These are phyloP conservation scores for Sylvicola fuscatus DNA, from an alignment of 2,888 invertebrate genomes.

Conservation along the genomic window DNA sequence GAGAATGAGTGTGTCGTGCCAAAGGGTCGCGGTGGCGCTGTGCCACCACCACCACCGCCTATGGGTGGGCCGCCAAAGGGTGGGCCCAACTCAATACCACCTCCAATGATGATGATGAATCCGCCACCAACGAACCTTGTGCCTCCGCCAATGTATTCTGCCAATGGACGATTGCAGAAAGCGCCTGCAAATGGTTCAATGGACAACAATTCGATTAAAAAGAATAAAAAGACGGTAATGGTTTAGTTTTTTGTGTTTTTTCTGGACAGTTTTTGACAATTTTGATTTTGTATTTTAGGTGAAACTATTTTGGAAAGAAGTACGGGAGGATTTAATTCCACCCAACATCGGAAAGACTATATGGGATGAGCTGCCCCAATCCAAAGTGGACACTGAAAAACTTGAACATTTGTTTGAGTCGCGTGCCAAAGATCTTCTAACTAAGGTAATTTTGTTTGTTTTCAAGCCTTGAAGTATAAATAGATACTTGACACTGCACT, in stretches of 20 bases:
- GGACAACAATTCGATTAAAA: constrained; percentile 37
- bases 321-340: constrained; percentile 40
- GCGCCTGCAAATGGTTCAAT: constrained; percentile 3
- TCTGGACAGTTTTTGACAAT: not conserved
- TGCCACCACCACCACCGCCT: constrained; percentile 66
- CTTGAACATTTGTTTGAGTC: constrained; percentile 95
- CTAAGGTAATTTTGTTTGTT: constrained; percentile 46
- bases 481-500: too few species aligned
- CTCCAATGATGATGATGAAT: constrained; percentile 20
- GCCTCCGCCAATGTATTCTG: constrained; percentile 26
- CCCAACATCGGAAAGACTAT: constrained; percentile 50
- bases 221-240: constrained; percentile 83
- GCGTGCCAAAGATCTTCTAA: constrained; percentile 81
- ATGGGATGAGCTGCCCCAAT: constrained; percentile 77
- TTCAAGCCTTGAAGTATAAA: too few species aligned
- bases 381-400: constrained; percentile 77
- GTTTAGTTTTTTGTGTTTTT: not conserved
- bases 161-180: constrained; percentile 15
- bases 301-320: constrained; percentile 95
- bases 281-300: constrained; percentile 13
- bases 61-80: constrained; percentile 37
- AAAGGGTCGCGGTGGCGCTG: constrained; percentile 38
- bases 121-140: constrained; percentile 31
- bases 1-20: constrained; percentile 62
- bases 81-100: constrained; percentile 17